Evolutionary conservation across 2,113 vertebrate genomes (phyloP).

Genomic region (Ammodytes marinus): DNA sequence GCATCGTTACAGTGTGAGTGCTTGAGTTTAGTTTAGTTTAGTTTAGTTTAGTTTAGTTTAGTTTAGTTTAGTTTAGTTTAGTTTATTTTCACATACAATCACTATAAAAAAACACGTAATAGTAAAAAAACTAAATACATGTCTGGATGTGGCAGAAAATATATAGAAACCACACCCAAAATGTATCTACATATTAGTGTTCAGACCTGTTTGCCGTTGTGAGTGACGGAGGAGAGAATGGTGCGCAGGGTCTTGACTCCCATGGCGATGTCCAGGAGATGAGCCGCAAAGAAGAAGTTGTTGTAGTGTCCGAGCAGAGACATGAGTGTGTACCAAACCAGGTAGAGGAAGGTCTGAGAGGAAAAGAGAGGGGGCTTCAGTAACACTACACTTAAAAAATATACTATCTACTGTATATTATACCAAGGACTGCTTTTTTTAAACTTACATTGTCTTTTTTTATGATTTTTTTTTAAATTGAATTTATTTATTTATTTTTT

Average conservation of each 20-base stretch:
- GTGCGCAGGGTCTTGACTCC: slow-evolving; percentile 94
- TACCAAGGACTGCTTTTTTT: not conserved
- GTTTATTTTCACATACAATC: no score
- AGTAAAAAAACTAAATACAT: no score
- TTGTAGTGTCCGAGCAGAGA: slow-evolving; percentile 94
- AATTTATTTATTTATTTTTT: no score
- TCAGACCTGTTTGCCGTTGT: slow-evolving; percentile 95
- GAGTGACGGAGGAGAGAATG: slow-evolving; percentile 94
- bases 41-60: no score
- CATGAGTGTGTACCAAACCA: slow-evolving; percentile 94
- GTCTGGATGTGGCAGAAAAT: no score
- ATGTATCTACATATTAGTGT: no score
- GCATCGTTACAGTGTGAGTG: not conserved
- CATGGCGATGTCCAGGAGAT: slow-evolving; percentile 95
- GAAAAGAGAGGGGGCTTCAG: not conserved
- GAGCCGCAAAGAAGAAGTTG: slow-evolving; percentile 94
- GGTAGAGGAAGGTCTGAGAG: slow-evolving; percentile 84
- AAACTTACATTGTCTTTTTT: slow-evolving; percentile 88
- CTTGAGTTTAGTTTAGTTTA: no score
- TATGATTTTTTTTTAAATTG: no score
- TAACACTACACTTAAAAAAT: not conserved
- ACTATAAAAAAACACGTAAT: no score
- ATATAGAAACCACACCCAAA: no score
- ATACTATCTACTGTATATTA: not conserved
- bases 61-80: no score